Percentiles rank a stretch among this genome's conserved stretches.
Evolutionary conservation across 2,113 vertebrate species (phyloP).

Genomic region (Paedocypris sp.): DNA sequence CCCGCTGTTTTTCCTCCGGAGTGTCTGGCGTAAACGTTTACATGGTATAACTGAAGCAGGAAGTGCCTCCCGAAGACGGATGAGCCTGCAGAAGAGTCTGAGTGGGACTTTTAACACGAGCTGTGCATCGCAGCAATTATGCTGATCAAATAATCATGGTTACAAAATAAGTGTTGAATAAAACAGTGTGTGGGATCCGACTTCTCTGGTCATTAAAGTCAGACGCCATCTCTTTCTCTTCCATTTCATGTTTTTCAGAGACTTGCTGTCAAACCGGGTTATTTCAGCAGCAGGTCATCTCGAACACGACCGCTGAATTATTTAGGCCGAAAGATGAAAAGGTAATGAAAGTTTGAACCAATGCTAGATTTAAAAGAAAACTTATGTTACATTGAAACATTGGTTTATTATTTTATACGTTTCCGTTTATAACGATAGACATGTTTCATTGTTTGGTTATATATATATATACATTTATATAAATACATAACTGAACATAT

Average conservation of each 20-base stretch:
- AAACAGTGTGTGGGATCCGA: conserved; percentile 1
- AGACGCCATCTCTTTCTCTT: not conserved
- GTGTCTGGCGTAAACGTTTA: conserved; percentile 4
- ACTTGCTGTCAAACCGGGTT: not conserved
- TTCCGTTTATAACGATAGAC: no score
- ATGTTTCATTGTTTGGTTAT: no score
- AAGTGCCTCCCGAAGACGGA: conserved; percentile 21
- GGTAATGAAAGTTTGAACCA: not conserved
- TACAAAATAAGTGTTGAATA: conserved; percentile 22
- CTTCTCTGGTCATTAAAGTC: conserved; percentile 13
- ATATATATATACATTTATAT: no score
- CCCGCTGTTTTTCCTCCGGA: not conserved
- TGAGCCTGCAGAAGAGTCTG: not conserved
- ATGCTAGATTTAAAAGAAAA: not conserved
- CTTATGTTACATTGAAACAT: no score
- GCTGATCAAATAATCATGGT: conserved; percentile 13
- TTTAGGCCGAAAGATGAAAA: not conserved
- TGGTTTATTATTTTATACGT: no score
- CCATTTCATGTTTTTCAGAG: not conserved
- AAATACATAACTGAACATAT: no score
- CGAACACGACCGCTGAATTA: not conserved
- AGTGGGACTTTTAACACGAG: not conserved
- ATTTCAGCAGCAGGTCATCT: not conserved
- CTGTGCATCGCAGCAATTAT: conserved; percentile 9
- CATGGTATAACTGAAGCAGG: not conserved